Evolutionary conservation across 1,140 invertebrate species (phyloP).

Genomic region (Melipona quadrifasciata): DNA sequence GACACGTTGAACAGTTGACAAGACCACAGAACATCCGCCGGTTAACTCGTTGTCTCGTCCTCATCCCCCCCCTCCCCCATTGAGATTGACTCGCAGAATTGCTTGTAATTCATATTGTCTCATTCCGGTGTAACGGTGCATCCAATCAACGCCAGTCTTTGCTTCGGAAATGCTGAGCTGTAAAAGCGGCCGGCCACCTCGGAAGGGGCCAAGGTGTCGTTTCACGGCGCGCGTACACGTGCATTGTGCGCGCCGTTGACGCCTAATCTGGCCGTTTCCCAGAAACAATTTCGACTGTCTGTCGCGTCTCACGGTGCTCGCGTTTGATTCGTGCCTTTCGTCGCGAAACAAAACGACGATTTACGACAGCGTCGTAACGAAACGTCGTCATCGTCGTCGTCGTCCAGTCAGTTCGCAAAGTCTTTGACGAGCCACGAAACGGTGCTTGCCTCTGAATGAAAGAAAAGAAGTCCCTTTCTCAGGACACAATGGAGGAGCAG

Average conservation of each 20-base stretch:
- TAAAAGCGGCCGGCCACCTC: slow-evolving; percentile 12
- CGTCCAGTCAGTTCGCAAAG: no score
- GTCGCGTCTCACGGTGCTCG: background rate
- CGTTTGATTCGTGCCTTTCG: no score
- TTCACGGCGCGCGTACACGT: background rate
- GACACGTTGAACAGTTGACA: slow-evolving; percentile 33
- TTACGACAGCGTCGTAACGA: no score
- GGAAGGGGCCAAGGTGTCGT: background rate
- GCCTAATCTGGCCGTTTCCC: background rate
- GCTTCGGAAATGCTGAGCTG: slow-evolving; percentile 41
- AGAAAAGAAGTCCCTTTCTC: background rate
- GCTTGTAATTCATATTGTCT: slow-evolving; percentile 78
- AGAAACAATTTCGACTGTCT: background rate
- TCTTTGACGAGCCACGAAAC: background rate
- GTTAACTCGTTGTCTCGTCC: slow-evolving; percentile 59
- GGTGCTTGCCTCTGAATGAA: slow-evolving; percentile 5
- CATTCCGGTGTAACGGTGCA: slow-evolving; percentile 75
- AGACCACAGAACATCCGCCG: slow-evolving; percentile 73
- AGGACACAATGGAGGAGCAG: background rate
- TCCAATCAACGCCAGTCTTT: slow-evolving; percentile 70
- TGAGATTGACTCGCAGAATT: slow-evolving; percentile 68
- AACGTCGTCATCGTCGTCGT: background rate
- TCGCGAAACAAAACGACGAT: no score
- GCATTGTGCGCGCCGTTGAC: background rate
- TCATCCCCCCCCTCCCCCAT: slow-evolving; percentile 11